Percentiles rank a stretch among this genome's conserved stretches.
Evolutionary conservation across 2,113 vertebrate genomes (phyloP).

Genomic region (Callaeas wilsoni): DNA sequence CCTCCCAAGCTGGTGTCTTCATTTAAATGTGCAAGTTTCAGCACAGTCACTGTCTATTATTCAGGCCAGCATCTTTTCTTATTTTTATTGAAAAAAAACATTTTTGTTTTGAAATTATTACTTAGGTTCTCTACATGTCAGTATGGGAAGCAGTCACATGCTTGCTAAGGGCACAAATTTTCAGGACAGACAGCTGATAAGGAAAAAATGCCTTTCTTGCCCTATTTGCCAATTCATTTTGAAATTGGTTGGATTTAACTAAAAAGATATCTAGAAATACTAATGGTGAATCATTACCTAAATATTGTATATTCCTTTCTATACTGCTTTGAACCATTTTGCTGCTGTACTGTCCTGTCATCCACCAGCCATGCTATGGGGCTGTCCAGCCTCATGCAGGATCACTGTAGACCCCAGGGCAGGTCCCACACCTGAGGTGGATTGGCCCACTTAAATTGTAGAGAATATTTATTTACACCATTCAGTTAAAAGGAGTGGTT

Average conservation of each 20-base stretch:
- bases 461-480: not conserved
- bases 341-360: constrained; percentile 77
- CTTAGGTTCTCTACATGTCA: constrained; percentile 55
- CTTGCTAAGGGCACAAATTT: constrained; percentile 58
- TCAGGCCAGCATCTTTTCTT: constrained; percentile 50
- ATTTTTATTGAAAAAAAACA: constrained; percentile 27
- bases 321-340: constrained; percentile 81
- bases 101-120: constrained; percentile 51
- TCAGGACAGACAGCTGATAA: constrained; percentile 43
- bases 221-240: constrained; percentile 11
- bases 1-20: constrained; percentile 47
- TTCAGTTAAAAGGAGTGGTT: not conserved
- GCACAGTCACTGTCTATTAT: constrained; percentile 20
- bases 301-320: constrained; percentile 74
- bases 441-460: not conserved
- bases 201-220: constrained; percentile 48
- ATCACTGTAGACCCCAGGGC: not conserved
- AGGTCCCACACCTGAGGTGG: not conserved
- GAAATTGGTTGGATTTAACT: not conserved
- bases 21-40: constrained; percentile 25
- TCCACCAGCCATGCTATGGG: not conserved
- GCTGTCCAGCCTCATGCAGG: not conserved
- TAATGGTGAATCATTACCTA: constrained; percentile 74
- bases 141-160: constrained; percentile 46
- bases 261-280: constrained; percentile 40